Base-by-base conservation (phyloP, 2,797 vertebrate genomes). In the Sebastes vulpes region DNA sequence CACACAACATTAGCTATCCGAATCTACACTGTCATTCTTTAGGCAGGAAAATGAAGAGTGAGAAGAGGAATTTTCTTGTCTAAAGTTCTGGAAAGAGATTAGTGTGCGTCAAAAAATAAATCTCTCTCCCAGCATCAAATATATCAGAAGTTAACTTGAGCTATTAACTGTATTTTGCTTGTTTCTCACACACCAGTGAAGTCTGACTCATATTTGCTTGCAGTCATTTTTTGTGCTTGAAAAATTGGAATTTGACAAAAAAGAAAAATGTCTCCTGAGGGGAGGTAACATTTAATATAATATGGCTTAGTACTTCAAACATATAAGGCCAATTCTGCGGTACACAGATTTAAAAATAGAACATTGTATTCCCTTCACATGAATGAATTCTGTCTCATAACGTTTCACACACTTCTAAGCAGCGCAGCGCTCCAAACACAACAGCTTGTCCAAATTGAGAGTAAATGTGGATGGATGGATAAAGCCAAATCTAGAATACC, bases 401-500 rank as follows among this genome's bases (percentile, higher is more conserved):
- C 31, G 67, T 88, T 88, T 86, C 74, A 84, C 71, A 80, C 50
- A 57, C 52, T 63, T 81, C 64, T 74, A 64, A 87, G 70, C 73
- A 83, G 72, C 50, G 21, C 32, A 23, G 32, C 4, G 23, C 77
- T 73, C 79, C 56, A 52, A 81, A 87, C 58, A 71, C 74, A 89
- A 78, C 81, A 80, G 64, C 64, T 72, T 82, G 81, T 81, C 82
- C 48, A 80, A 81, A 85, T 21, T 35, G 70, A 81, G 46, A 74
- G 65, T 65, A 84, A 87, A 87, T 85, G 75, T 76, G 48, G 70
- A 83, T 46, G 61, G 83, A 90, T 88, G 72, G 77, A 78, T 65
- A 67, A 50, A 71, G 73, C 59, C 54, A 79, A 78, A 80, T 80
- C 75, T 52, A 70, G 50, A 79, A 68, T 65, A 82, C 60, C 70